These are phyloP conservation scores for Cassiopea andromeda DNA, from an alignment of 30 jellyfish, hydroid and myxozoan genomes.

Conservation along the genomic window DNA sequence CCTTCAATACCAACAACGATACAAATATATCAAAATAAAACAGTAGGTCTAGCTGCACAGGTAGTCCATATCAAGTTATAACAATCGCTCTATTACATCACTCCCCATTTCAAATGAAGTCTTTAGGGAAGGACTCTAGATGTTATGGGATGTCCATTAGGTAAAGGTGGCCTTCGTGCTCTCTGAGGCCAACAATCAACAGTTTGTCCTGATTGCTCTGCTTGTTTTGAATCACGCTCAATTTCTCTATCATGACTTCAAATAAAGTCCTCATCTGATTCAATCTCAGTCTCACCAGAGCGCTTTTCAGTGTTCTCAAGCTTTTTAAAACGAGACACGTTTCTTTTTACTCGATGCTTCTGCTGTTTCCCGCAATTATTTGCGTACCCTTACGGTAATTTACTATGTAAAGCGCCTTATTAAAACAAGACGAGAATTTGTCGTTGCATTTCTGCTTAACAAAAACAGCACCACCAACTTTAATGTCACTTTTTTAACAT, in stretches of 20 bases:
- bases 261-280: conserved; percentile 1
- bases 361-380: conserved; percentile 8
- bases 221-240: background rate
- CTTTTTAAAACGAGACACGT: conserved; percentile 25
- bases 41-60: conserved; percentile 13
- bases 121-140: conserved; percentile 11
- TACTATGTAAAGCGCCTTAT: conserved; percentile 15
- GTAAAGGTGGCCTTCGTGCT: conserved; percentile 26
- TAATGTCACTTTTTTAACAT: conserved; percentile 13
- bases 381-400: background rate
- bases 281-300: conserved; percentile 12
- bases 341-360: conserved; percentile 28
- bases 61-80: conserved; percentile 11
- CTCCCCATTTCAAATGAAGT: conserved; percentile 17
- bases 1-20: too few species aligned
- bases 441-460: conserved; percentile 10
- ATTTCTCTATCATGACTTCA: background rate
- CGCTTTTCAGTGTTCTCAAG: conserved; percentile 15
- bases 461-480: conserved; percentile 21
- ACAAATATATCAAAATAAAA: too few species aligned
- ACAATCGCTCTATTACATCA: conserved; percentile 30
- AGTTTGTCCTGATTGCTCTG: background rate
- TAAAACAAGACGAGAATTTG: conserved; percentile 17
- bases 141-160: background rate
- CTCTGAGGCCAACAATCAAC: conserved; percentile 22